Percentiles rank a stretch among this genome's conserved stretches.
Conservation (phyloP, 2,888 invertebrate genomes). For the Nesidiocoris tenuis region DNA sequence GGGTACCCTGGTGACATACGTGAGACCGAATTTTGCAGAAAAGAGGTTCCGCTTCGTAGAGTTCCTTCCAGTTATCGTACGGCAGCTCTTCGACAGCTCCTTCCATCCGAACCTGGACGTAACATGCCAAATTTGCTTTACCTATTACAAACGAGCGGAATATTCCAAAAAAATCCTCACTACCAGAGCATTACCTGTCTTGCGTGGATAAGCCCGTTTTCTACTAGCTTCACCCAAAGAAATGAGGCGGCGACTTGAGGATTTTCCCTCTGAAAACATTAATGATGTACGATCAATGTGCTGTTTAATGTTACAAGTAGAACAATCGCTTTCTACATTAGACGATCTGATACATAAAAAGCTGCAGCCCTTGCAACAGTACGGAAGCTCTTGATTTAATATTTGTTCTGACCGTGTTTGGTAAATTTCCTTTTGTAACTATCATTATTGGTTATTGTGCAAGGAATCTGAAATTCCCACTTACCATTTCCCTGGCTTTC, state of each 20-base stretch:
- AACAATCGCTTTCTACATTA: no score
- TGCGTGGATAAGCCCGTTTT: constrained; percentile 50
- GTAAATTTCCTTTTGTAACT: no score
- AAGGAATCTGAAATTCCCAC: no score
- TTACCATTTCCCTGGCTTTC: constrained; percentile 57
- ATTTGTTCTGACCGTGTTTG: no score
- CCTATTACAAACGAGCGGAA: no score
- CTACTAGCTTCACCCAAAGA: constrained; percentile 55
- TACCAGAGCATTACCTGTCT: constrained; percentile 53
- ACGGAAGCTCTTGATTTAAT: no score
- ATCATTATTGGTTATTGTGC: no score
- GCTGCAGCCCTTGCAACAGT: no score
- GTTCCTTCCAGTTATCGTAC: constrained; percentile 52
- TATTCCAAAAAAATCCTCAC: no score
- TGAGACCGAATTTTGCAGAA: constrained; percentile 57
- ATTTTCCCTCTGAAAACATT: constrained; percentile 54
- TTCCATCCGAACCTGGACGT: constrained; percentile 55
- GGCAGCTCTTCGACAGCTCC: constrained; percentile 55
- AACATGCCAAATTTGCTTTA: neutral
- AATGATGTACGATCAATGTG: no score
- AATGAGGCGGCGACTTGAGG: constrained; percentile 57
- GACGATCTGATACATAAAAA: no score
- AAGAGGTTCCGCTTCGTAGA: constrained; percentile 57
- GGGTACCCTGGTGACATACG: constrained; percentile 56
- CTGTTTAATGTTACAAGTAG: no score